phyloP scores from a whole-genome alignment of 2,113 vertebrate species.

The Mirounga angustirostris region DNA sequence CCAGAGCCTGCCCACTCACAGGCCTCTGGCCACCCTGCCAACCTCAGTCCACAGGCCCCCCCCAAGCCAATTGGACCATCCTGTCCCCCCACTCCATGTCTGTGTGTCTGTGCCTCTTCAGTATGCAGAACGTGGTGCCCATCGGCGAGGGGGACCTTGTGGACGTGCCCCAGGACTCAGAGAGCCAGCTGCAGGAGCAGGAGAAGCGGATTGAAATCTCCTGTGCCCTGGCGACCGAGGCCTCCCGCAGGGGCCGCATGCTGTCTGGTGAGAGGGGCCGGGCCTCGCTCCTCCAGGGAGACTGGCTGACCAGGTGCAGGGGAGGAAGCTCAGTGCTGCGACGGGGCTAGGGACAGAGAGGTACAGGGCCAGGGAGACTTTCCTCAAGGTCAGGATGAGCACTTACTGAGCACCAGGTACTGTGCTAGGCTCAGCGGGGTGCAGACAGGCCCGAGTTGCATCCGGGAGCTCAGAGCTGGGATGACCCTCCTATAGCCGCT shows the following conservation, averaged over 20 bases:
- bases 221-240: slow-evolving; percentile 96
- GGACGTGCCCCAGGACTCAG: slow-evolving; percentile 90
- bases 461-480: not conserved
- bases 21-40: slow-evolving; percentile 21
- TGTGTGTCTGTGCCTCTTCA: slow-evolving; percentile 85
- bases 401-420: not conserved
- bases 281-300: slow-evolving; percentile 78
- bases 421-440: not conserved
- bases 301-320: slow-evolving; percentile 61
- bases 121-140: slow-evolving; percentile 96
- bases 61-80: slow-evolving; percentile 46
- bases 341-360: slow-evolving; percentile 55
- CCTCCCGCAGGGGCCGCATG: slow-evolving; percentile 96
- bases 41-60: not conserved
- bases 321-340: slow-evolving; percentile 31
- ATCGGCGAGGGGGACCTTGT: slow-evolving; percentile 91
- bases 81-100: slow-evolving; percentile 74
- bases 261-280: slow-evolving; percentile 94
- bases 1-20: not conserved
- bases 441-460: not conserved
- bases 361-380: not conserved
- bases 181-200: slow-evolving; percentile 96
- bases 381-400: not conserved
- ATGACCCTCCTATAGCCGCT: rapidly evolving
- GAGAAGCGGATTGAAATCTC: slow-evolving; percentile 99